These are phyloP conservation scores for Silurus lanzhouensis DNA, from an alignment of 2,797 vertebrate genomes.

Conservation along the genomic window DNA sequence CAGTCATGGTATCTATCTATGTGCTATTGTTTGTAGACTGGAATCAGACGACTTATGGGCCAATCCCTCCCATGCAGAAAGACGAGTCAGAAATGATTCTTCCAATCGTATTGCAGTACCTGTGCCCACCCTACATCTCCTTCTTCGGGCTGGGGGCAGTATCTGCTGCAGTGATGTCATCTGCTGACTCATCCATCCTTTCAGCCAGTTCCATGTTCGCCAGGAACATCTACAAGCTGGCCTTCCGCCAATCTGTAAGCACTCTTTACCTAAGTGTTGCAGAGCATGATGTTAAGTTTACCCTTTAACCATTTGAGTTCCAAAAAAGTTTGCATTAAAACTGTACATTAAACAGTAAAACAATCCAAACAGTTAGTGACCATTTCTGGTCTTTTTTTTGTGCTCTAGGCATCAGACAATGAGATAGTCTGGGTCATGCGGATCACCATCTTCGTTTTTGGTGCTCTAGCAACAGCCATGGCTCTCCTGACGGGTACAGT, in stretches of 20 bases:
- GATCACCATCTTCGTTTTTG: conserved; percentile 91
- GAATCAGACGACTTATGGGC: conserved; percentile 88
- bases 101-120: conserved; percentile 92
- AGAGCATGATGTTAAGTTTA: background rate
- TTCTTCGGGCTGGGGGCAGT: conserved; percentile 95
- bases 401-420: conserved; percentile 87
- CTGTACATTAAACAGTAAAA: conserved; percentile 5
- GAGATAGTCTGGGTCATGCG: conserved; percentile 98
- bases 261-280: background rate
- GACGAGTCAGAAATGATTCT: conserved; percentile 94
- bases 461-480: conserved; percentile 91
- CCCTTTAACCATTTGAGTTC: background rate
- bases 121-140: conserved; percentile 91
- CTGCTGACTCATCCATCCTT: conserved; percentile 95
- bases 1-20: background rate
- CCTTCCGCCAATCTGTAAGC: conserved; percentile 93
- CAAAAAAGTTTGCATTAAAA: background rate
- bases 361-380: background rate
- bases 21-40: conserved; percentile 76
- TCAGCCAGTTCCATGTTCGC: conserved; percentile 99
- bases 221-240: conserved; percentile 93
- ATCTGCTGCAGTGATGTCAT: conserved; percentile 98
- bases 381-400: conserved; percentile 11
- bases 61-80: conserved; percentile 77
- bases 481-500: conserved; percentile 90